phyloP scores from a whole-genome alignment of 2,888 invertebrate species.

The Tenthredo amoena region DNA sequence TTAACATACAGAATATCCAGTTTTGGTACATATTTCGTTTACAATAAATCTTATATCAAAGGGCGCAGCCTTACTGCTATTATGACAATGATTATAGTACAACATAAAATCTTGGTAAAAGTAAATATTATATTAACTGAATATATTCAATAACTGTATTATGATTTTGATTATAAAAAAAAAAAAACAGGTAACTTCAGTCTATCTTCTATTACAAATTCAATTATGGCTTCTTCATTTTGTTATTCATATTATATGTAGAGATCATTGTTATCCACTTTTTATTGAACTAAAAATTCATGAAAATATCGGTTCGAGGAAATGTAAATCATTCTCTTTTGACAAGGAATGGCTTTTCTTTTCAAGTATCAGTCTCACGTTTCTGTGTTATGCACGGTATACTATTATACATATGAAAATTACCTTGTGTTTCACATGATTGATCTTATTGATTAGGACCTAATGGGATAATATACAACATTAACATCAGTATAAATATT shows the following conservation, averaged over 20 bases:
- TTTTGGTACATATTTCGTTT: slow-evolving; percentile 15
- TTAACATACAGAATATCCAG: slow-evolving; percentile 2
- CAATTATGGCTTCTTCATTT: neutral
- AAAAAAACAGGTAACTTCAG: slow-evolving; percentile 36
- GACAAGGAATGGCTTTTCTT: slow-evolving; percentile 14
- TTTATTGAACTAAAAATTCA: neutral
- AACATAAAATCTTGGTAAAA: neutral
- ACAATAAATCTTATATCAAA: slow-evolving; percentile 32
- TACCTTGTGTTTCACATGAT: neutral
- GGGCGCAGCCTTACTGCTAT: neutral
- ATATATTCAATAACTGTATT: slow-evolving; percentile 1
- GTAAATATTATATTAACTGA: slow-evolving; percentile 11
- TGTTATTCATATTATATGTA: neutral
- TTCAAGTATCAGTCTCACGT: slow-evolving; percentile 45
- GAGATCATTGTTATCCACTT: neutral
- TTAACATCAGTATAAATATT: neutral
- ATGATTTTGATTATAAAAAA: neutral
- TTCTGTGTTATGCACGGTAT: neutral
- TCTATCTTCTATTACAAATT: slow-evolving; percentile 4
- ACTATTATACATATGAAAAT: slow-evolving; percentile 12
- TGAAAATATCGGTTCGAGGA: neutral
- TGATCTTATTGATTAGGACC: slow-evolving; percentile 10
- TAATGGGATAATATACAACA: neutral
- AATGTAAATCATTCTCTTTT: neutral
- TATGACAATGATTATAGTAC: slow-evolving; percentile 38